Evolutionary conservation across 2,113 vertebrate species (phyloP), one percentile per base, ranked within the genome.

Genomic region (Channa maculata): DNA sequence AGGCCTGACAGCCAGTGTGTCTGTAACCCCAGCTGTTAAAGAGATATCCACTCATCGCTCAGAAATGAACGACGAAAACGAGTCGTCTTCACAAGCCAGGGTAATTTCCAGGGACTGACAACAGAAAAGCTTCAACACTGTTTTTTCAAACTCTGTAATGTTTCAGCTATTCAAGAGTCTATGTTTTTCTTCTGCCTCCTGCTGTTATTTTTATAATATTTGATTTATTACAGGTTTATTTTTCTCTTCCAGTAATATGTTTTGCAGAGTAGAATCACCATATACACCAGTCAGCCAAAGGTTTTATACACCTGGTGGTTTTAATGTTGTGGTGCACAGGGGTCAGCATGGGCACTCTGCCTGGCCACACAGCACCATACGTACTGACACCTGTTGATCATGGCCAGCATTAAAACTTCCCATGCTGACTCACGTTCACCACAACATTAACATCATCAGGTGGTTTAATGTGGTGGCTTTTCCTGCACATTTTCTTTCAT

Each of bases 11-110:
- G 84, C 72, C 48, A 3, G 46, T 58, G 84, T 77, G 86, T 80
- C 79, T 39, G 74, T 87, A 90, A 90, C 86, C 77, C 83, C 82
- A 79, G 86, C 87, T 90, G 89, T 89, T 92, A 88, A 86, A 86
- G 85, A 90, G 72, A 90, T 82, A 84, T 83, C 63, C 52, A 38
- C 34, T 66, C 75, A 86, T 90, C 82, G 51, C 46, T 90, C 87
- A 86, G 70, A 83, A 75, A 85, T 50, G 80, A 82, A 46, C 59
- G 53, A 77, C 70, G 74, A 71, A 75, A 89, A 77, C 60, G n/a
- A 74, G 58, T 64, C 15, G 72, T 65, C 66, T 61, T 74, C 71
- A 63, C 45, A 51, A 54, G 52, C 73, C 5, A 13, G 41, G 66
- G 77, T 75, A 65, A 88, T 89, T 82, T 78, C 68, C 57, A 76